Percentiles rank a stretch among this genome's conserved stretches.
Conservation (phyloP, 2,113 vertebrate species). For the Solenodon paradoxus region DNA sequence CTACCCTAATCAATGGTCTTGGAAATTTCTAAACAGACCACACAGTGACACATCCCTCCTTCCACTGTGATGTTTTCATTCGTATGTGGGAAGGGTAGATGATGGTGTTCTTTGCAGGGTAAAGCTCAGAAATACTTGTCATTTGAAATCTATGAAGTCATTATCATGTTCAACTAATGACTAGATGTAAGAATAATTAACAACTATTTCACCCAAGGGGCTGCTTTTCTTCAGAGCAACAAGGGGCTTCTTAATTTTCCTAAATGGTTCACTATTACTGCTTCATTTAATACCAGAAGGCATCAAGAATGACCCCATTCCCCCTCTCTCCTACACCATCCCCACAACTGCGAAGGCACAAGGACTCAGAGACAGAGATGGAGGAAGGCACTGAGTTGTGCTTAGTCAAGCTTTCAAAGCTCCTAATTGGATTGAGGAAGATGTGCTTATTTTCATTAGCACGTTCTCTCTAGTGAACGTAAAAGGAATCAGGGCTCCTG, state of each 20-base stretch:
- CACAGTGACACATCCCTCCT: no score
- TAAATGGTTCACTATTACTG: background rate
- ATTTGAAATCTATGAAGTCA: constrained; percentile 67
- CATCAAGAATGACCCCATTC: background rate
- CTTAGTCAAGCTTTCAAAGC: constrained; percentile 41
- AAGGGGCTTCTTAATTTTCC: constrained; percentile 58
- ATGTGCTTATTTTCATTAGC: constrained; percentile 30
- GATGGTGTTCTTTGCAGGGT: constrained; percentile 8
- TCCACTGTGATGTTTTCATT: background rate
- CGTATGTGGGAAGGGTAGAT: background rate
- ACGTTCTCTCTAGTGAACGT: background rate
- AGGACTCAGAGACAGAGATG: background rate
- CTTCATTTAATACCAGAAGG: constrained; percentile 44
- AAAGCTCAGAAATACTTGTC: constrained; percentile 68
- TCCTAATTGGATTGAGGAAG: constrained; percentile 49
- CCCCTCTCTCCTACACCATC: constrained; percentile 10
- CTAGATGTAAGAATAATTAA: constrained; percentile 72
- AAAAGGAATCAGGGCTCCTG: background rate
- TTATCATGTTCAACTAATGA: constrained; percentile 67
- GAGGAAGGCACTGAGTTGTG: background rate
- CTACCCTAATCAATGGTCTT: background rate
- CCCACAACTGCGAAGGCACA: background rate
- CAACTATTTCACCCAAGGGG: constrained; percentile 62
- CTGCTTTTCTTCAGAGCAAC: constrained; percentile 48
- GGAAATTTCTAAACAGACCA: background rate